These are phyloP conservation scores for Arctocebus calabarensis DNA, from an alignment of 2,797 vertebrate genomes.

Conservation along the genomic window DNA sequence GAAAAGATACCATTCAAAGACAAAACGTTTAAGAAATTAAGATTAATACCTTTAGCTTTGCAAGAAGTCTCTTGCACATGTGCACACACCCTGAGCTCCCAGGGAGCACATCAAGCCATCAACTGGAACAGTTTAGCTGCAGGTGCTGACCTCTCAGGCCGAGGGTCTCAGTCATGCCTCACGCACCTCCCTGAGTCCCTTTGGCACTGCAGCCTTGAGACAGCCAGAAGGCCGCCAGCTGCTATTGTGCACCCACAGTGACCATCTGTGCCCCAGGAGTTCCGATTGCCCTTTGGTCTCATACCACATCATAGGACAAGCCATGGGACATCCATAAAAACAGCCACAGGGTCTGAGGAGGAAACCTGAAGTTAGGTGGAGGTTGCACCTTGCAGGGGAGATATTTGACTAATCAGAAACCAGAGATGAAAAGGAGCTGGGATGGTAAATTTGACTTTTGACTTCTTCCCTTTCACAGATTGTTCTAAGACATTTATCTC, in stretches of 20 bases:
- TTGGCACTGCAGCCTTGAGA: neutral
- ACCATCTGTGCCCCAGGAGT: neutral
- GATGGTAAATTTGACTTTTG: neutral
- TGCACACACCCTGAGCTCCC: neutral
- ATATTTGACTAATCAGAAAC: neutral
- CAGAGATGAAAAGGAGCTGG: neutral
- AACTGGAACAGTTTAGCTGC: neutral
- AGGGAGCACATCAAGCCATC: neutral
- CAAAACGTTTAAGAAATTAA: neutral
- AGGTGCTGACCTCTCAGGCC: accelerated
- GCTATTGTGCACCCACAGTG: neutral
- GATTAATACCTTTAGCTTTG: neutral
- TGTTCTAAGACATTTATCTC: neutral
- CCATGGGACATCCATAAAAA: accelerated
- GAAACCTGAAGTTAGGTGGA: neutral
- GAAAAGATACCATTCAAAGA: neutral
- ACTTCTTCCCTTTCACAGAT: neutral
- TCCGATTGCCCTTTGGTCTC: neutral
- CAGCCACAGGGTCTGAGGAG: neutral
- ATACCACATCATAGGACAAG: accelerated
- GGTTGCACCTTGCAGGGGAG: no score
- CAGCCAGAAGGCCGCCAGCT: neutral
- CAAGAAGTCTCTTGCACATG: neutral
- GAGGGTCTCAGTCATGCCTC: neutral
- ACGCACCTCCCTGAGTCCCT: neutral